Base-by-base conservation (phyloP, 2,888 invertebrate species). In the Gisinianus flammeolus region DNA sequence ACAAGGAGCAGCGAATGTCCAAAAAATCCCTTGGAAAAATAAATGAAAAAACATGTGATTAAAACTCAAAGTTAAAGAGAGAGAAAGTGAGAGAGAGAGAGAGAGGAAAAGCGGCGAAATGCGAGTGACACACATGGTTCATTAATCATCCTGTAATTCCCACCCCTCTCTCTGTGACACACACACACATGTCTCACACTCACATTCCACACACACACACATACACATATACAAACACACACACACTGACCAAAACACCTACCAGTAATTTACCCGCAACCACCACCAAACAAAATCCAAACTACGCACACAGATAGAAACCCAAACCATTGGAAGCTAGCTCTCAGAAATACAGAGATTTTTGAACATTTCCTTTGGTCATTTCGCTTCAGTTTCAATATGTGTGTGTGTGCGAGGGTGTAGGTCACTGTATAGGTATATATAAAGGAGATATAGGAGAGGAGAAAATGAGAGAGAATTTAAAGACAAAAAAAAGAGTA, bases 111-210 rank as follows among this genome's bases (percentile, higher is more conserved):
- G 64, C 56, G 56, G 56, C n/a, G 56, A 56, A 56, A 56, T 56
- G 24, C 5, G 56, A 56, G 56, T 64, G 64, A 24, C 26, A 64
- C 64, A 64, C 64, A 64, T 64, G 64, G 64, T 26, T n/a, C 64
- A 64, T 64, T 64, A 64, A 64, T 64, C 64, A 64, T 64, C 30
- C 64, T 64, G 26, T 28, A 64, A 64, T 64, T 64, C 64, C 64
- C 64, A 16, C 24, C 64, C 64, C 64, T 26, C 56, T 10, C 56
- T 10, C 8, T 12, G n/a, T n/a, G 5, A 35, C 35, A 35, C 5
- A 35, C 35, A 35, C 35, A 35, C 35, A 35, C 35, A 35, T 35
- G 35, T 35, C 12, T 35, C 35, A 35, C 35, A 35, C 35, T 35
- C 35, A 35, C 35, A 35, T 35, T 35, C 35, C 35, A 35, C 35